Evolutionary conservation across 2,888 invertebrate genomes (phyloP).

Genomic region (Aricia artaxerxes): DNA sequence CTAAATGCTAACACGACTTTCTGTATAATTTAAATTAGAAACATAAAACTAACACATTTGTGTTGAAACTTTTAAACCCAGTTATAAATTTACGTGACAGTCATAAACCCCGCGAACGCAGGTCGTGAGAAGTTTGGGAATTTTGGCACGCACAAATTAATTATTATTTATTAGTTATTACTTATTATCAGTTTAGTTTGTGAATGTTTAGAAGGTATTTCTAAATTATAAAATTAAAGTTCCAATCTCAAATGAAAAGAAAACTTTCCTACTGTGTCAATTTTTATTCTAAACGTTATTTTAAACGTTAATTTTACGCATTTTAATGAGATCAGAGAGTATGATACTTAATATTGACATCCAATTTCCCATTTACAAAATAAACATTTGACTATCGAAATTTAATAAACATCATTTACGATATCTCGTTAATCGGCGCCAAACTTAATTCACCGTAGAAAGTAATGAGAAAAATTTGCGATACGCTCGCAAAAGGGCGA

Average conservation of each 20-base stretch:
- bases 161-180: neutral
- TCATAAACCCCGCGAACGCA: constrained; percentile 12
- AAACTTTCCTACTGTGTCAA: neutral
- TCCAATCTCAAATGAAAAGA: neutral
- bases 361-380: neutral
- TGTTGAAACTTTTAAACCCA: constrained; percentile 24
- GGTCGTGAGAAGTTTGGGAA: neutral
- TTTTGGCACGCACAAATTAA: neutral
- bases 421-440: constrained; percentile 14
- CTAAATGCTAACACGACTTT: constrained; percentile 16
- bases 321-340: neutral
- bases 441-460: constrained; percentile 6
- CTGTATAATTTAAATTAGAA: constrained; percentile 21
- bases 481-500: neutral
- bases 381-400: neutral
- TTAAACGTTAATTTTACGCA: neutral
- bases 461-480: constrained; percentile 10
- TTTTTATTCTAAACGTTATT: neutral
- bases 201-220: neutral
- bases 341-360: neutral
- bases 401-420: constrained; percentile 4
- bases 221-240: too few relatives aligned
- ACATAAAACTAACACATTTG: constrained; percentile 28
- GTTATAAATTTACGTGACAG: constrained; percentile 22
- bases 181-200: neutral